A percentile compares a stretch with the other conserved stretches of the same genome.
phyloP scores from a whole-genome alignment of 2,113 vertebrate species.

The Grantiella picta region DNA sequence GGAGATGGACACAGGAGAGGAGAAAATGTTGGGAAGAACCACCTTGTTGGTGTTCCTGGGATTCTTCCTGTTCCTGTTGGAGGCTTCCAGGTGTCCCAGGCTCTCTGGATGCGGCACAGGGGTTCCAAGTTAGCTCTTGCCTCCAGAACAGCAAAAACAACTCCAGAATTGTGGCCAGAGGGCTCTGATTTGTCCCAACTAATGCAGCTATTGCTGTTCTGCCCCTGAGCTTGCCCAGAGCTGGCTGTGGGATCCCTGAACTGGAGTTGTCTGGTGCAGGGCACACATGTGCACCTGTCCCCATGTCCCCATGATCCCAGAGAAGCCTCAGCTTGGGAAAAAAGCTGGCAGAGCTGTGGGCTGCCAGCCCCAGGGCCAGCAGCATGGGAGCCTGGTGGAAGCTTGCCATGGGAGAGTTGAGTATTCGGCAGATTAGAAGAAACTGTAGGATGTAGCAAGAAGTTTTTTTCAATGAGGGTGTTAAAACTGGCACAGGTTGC shows the following conservation, averaged over 20 bases:
- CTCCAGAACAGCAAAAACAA: background rate
- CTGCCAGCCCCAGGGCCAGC: background rate
- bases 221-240: background rate
- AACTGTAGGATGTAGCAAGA: background rate
- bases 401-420: background rate
- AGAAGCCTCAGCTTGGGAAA: background rate
- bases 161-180: background rate
- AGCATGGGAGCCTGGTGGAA: background rate
- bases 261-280: background rate
- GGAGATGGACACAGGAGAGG: background rate
- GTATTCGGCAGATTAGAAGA: background rate
- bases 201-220: background rate
- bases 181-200: background rate
- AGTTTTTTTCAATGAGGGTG: background rate
- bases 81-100: background rate
- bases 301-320: too few species aligned
- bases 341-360: background rate
- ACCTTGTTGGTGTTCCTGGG: background rate
- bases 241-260: background rate
- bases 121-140: background rate
- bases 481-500: background rate
- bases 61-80: accelerated
- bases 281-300: background rate
- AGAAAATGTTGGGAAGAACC: background rate
- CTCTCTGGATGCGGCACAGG: background rate